Evolutionary conservation across 2,797 vertebrate genomes (phyloP).

Genomic region (Sebastes hubbsi): DNA sequence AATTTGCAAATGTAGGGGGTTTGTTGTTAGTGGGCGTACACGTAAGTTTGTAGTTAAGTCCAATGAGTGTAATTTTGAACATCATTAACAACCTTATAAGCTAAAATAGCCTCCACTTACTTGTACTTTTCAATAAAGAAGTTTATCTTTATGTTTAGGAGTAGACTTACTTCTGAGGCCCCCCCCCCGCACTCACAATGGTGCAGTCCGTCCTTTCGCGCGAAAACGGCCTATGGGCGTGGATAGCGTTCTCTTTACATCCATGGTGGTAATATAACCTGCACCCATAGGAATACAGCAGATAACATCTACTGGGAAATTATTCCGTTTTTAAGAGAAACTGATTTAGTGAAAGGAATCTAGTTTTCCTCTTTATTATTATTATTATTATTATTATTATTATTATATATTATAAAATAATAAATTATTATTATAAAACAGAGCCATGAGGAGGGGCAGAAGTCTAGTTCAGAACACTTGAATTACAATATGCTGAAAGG

Average conservation of each 20-base stretch:
- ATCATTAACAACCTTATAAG: rapidly evolving
- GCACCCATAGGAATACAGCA: too few relatives aligned
- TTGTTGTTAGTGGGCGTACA: rapidly evolving
- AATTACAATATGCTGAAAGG: too few relatives aligned
- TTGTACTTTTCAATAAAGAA: rapidly evolving
- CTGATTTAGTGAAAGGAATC: too few relatives aligned
- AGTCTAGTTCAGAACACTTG: too few relatives aligned
- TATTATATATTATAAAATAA: too few relatives aligned
- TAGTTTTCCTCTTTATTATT: too few relatives aligned
- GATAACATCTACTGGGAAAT: not conserved
- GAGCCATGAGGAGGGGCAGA: too few relatives aligned
- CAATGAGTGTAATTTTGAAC: rapidly evolving
- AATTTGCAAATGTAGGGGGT: not conserved
- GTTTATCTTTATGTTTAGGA: rapidly evolving
- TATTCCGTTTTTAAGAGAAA: too few relatives aligned
- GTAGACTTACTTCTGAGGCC: rapidly evolving
- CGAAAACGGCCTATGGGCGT: conserved; percentile 70
- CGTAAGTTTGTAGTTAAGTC: rapidly evolving
- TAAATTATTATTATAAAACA: too few relatives aligned
- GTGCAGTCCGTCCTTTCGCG: conserved; percentile 75
- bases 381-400: too few relatives aligned
- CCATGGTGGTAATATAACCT: not conserved
- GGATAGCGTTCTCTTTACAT: not conserved
- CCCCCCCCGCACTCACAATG: conserved; percentile 35
- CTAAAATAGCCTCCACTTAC: rapidly evolving